Conservation (phyloP, 2,797 vertebrate genomes). For the Cercopithecus mitis region DNA sequence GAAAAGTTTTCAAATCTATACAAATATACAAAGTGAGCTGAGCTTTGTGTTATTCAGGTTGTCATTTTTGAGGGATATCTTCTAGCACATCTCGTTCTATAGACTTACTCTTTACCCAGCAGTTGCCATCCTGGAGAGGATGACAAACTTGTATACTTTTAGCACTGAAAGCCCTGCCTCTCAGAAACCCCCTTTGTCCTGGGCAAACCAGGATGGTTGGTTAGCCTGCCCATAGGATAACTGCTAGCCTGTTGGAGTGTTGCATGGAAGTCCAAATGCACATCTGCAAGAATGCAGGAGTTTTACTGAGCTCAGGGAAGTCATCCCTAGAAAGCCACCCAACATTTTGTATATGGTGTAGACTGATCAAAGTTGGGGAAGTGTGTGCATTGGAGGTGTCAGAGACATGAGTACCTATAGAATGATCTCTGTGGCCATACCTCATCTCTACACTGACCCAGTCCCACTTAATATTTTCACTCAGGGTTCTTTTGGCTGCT, state of each 20-base stretch:
- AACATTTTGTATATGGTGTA: not conserved
- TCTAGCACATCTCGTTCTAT: not conserved
- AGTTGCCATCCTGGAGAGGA: not conserved
- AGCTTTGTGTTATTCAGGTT: not conserved
- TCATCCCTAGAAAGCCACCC: not conserved
- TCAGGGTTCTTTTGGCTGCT: not conserved
- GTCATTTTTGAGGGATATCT: not conserved
- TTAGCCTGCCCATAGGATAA: not conserved
- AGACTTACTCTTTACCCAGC: not conserved
- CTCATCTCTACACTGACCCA: not conserved
- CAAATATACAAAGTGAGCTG: not conserved
- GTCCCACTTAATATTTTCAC: not conserved
- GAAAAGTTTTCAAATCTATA: not conserved
- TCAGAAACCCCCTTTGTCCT: not conserved
- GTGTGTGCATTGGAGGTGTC: not conserved
- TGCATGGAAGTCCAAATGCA: not conserved
- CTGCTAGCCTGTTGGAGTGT: not conserved
- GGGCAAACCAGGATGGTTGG: not conserved
- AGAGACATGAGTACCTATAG: not conserved
- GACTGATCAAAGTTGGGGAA: not conserved
- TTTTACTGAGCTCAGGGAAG: not conserved
- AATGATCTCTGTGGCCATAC: not conserved
- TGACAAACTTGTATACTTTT: not conserved
- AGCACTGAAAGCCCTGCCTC: not conserved
- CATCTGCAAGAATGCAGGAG: not conserved